Evolutionary conservation across 1,140 invertebrate genomes (phyloP), one percentile per base, ranked within the genome.

Genomic region (Drosophila grimshawi): DNA sequence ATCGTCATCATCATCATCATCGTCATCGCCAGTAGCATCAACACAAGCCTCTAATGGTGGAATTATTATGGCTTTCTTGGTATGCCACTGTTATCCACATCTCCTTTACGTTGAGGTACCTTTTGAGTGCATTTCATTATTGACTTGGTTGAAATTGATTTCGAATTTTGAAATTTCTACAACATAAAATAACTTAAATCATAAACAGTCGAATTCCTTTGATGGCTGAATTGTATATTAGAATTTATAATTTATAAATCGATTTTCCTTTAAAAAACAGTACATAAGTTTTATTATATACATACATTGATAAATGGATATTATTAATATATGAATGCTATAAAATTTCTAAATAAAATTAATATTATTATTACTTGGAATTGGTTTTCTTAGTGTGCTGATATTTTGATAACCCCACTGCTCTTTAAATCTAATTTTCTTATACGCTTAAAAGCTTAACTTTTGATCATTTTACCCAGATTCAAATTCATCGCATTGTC

Each of bases 81-180:
- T 32, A n/a, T 30, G 52, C 8, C 35, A 37, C 35, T 49, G 33
- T 32, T 56, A 29, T 32, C 39, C 39, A 63, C 33, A 62, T 62
- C 37, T 62, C 48, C 33, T 35, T 53, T 48, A 29, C 3, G 6
- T 11, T 8, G 10, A 33, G 35, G n/a, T 35, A 41, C 8, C 59
- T 55, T 76, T 53, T 64, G 64, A 63, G 57, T 70, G 41, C 53
- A 76, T 74, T 74, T 51, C 45, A 43, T 74, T 74, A 74, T 69
- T 56, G 70, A 11, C 45, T 62, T 30, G 29, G 19, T 30, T 37
- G 62, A 69, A 74, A 74, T 74, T 74, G 59, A 69, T 74, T 74
- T 74, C 57, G 37, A 45, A 62, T 57, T 68, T 74, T 19, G 19
- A 19, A 19, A 19, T 19, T 19, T 1, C 19, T 19, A 0, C 19